Percentiles rank a stretch among this genome's conserved stretches.
phyloP scores from a whole-genome alignment of 64 coral and sea anemone genomes.

The Cladopsammia gracilis region DNA sequence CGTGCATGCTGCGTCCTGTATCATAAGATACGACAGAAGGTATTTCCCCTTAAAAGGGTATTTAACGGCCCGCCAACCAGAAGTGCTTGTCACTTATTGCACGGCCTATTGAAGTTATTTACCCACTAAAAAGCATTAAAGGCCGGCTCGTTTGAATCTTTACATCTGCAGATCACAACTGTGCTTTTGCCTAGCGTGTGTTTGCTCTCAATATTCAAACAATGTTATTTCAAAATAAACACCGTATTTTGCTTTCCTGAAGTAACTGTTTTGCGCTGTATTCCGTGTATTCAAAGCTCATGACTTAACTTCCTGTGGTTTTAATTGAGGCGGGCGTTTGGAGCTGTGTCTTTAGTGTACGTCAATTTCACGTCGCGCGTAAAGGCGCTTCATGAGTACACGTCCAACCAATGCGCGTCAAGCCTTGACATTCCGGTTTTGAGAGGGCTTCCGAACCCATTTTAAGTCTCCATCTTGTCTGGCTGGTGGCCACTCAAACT shows the following conservation, averaged over 20 bases:
- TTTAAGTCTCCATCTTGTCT: constrained; percentile 34
- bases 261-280: constrained; percentile 43
- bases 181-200: constrained; percentile 37
- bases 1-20: neutral
- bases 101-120: constrained; percentile 42
- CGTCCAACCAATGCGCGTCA: constrained; percentile 7
- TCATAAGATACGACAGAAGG: neutral
- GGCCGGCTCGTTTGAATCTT: constrained; percentile 38
- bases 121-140: constrained; percentile 46
- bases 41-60: constrained; percentile 40
- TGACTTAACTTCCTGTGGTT: constrained; percentile 37
- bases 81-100: constrained; percentile 37
- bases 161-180: constrained; percentile 54
- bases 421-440: constrained; percentile 12
- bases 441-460: constrained; percentile 35
- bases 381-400: neutral
- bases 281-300: neutral
- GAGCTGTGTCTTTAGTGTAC: constrained; percentile 5
- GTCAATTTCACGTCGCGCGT: neutral
- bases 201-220: constrained; percentile 22
- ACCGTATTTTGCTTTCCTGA: constrained; percentile 38
- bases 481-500: constrained; percentile 37
- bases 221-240: constrained; percentile 44
- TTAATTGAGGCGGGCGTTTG: constrained; percentile 39
- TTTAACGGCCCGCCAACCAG: constrained; percentile 51